A percentile compares a stretch with the other conserved stretches of the same genome.
phyloP scores from a whole-genome alignment of 2,797 vertebrate genomes.

The Liasis olivaceus region DNA sequence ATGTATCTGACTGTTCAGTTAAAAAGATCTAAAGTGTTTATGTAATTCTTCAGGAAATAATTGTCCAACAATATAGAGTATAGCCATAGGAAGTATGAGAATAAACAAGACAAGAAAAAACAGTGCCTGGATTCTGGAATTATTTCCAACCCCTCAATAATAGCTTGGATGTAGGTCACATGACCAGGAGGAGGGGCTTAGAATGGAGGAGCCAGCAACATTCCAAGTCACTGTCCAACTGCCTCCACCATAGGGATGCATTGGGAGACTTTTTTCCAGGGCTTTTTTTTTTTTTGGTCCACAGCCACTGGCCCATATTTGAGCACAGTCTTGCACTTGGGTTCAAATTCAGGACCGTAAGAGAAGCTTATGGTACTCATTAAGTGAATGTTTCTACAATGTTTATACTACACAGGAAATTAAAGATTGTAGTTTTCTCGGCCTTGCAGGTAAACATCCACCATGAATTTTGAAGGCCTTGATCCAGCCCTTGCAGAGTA shows the following conservation, averaged over 20 bases:
- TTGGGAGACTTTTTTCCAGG: background rate
- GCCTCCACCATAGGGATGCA: background rate
- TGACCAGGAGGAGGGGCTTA: background rate
- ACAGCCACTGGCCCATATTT: background rate
- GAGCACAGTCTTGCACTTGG: background rate
- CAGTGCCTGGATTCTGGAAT: background rate
- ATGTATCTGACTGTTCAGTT: background rate
- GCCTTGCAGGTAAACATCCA: background rate
- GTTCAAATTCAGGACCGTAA: background rate
- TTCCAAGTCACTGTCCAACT: background rate
- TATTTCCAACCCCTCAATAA: background rate
- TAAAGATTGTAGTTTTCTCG: background rate
- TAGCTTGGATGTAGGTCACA: background rate
- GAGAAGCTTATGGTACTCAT: background rate
- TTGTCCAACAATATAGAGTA: background rate
- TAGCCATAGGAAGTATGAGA: background rate
- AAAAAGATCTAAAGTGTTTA: background rate
- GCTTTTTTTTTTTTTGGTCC: background rate
- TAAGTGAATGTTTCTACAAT: background rate
- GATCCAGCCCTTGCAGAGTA: slow-evolving; percentile 90
- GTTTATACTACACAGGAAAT: background rate
- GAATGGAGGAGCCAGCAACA: background rate
- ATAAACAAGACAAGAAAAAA: background rate
- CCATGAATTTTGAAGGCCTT: slow-evolving; percentile 94
- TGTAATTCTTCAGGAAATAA: background rate